Evolutionary conservation across 2,888 invertebrate species (phyloP), one percentile per base, ranked within the genome.

Genomic region (Taphrorychus bicolor): DNA sequence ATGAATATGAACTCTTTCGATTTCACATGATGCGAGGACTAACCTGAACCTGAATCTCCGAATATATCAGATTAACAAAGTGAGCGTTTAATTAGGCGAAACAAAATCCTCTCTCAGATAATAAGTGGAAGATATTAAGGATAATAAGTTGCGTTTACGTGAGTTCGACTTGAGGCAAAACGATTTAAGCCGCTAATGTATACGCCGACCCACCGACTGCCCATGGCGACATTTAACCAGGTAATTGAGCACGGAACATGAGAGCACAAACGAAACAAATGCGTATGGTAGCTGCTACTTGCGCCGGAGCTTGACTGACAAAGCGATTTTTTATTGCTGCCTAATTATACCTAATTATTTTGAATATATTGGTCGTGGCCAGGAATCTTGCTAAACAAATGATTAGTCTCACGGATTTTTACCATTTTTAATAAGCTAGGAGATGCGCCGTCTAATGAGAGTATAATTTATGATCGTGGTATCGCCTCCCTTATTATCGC

Each of bases 191-290:
- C 69, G 71, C 70, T 73, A 72, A 75, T 74, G 75, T 73, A 74
- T 72, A 74, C 70, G 70, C 71, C 73, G 73, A 69, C 72, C 70
- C 65, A 58, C 62, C 59, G 59, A 68, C 63, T 72, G 77, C 78
- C 77, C 71, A 71, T 76, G 75, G 77, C 75, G 76, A 76, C 76
- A 77, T 75, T 69, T 76, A 77, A 76, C 71, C 63, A 70, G 73
- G 73, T 76, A 76, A 76, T 76, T 73, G 74, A 65, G 68, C 70
- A 62, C 66, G 63, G 41, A 65, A 69, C 69, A 69, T 59, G 68
- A 65, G 64, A 41, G 52, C 57, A 65, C 63, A 54, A 68, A 68
- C 64, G 64, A 68, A 68, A 68, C 68, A 68, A 67, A 67, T 67
- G 62, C 53, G 56, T 53, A 53, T 62, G 62, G 67, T 61, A 67